Evolutionary conservation across 2,113 vertebrate species (phyloP).

Genomic region (Galeopterus variegatus): DNA sequence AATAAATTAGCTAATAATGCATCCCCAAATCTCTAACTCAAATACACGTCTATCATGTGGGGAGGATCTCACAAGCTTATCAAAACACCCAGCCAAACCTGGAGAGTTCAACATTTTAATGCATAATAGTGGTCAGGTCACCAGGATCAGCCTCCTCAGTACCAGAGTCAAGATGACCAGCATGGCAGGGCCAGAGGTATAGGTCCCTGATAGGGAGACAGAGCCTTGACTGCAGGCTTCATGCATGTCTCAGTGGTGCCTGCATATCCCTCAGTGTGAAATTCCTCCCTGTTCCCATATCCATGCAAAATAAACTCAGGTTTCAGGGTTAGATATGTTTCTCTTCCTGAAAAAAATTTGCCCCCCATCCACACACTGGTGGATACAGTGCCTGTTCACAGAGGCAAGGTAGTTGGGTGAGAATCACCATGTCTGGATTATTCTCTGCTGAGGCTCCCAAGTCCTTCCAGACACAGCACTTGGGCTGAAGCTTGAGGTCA

Average conservation of each 20-base stretch:
- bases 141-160: neutral
- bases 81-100: neutral
- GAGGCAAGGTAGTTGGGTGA: neutral
- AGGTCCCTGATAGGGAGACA: neutral
- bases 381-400: neutral
- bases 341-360: conserved; percentile 1
- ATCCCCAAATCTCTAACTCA: neutral
- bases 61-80: neutral
- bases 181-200: neutral
- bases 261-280: neutral
- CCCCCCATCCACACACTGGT: too few species aligned
- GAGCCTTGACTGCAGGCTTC: neutral
- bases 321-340: neutral
- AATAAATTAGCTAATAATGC: neutral
- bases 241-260: neutral
- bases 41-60: neutral
- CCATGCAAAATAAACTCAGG: neutral
- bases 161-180: neutral
- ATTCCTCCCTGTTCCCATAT: neutral
- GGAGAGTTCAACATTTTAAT: neutral
- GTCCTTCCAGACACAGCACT: conserved; percentile 54
- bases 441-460: conserved; percentile 59
- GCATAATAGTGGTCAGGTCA: neutral
- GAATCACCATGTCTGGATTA: conserved; percentile 52
- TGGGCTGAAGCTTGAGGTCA: conserved; percentile 76